A percentile compares a stretch with the other conserved stretches of the same genome.
These are phyloP conservation scores for Olivierus martensii DNA, from an alignment of 1,140 invertebrate genomes.

Conservation along the genomic window DNA sequence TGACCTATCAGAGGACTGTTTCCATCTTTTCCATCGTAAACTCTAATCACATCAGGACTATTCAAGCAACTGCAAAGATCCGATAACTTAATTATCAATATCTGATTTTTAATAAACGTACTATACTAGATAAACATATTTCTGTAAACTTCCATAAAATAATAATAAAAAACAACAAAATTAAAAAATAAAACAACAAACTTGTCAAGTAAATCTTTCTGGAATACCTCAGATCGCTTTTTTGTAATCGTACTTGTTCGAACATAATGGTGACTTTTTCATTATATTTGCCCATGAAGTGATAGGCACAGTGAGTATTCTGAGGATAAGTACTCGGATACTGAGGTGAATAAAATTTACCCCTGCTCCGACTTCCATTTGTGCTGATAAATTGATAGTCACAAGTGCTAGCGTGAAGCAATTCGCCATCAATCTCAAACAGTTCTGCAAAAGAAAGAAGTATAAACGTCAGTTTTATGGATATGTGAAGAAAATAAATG, in stretches of 20 bases:
- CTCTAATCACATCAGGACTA: slow-evolving; percentile 61
- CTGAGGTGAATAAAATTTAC: slow-evolving; percentile 60
- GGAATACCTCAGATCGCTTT: slow-evolving; percentile 24
- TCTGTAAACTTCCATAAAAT: too few species aligned
- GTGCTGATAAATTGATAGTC: slow-evolving; percentile 58
- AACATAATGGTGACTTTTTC: slow-evolving; percentile 33
- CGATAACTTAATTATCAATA: too few species aligned
- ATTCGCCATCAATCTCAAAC: slow-evolving; percentile 52
- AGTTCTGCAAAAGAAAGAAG: too few species aligned
- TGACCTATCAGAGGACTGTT: slow-evolving; percentile 53
- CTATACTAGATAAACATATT: too few species aligned
- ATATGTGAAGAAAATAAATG: too few species aligned
- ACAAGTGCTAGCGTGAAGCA: slow-evolving; percentile 50
- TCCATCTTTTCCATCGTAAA: slow-evolving; percentile 53
- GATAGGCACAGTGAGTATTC: slow-evolving; percentile 59
- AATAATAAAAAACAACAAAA: too few species aligned
- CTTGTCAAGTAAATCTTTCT: too few species aligned
- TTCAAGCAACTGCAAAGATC: slow-evolving; percentile 49
- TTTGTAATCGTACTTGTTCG: slow-evolving; percentile 27
- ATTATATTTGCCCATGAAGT: slow-evolving; percentile 40
- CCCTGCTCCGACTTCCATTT: slow-evolving; percentile 43
- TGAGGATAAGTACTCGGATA: slow-evolving; percentile 74
- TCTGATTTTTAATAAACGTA: too few species aligned
- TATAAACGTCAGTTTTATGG: too few species aligned
- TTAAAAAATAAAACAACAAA: too few species aligned